Evolutionary conservation across 2,888 invertebrate species (phyloP), one percentile per base, ranked within the genome.

Genomic region (Conchocele bisecta): DNA sequence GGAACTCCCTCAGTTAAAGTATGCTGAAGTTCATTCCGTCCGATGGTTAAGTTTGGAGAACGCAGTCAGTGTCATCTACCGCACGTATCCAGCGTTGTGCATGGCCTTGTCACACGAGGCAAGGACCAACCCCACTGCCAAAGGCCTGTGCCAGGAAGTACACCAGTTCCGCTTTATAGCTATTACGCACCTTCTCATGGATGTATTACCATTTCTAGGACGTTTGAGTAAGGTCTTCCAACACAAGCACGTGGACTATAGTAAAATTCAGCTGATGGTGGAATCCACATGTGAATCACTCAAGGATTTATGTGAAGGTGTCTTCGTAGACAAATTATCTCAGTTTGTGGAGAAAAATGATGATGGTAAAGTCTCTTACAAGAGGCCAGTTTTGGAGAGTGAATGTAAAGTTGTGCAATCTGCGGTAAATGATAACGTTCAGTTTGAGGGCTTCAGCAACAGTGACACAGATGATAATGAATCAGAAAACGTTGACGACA

Each of bases 131-230:
- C 17, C 68, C 3, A 35, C 50, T 37, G 74, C 74, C 3, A 74
- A 65, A 46, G 72, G 79, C 11, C 57, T 71, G 17, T 50, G 48
- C 3, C 28, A 54, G 37, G 67, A 79, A 41, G 66, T 76, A 4
- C 22, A 15, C 7, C 76, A 76, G 59, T 79, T 17, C 37, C 53
- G 26, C 17, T 79, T 71, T 22, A 66, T 75, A 29, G 69, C 73
- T 1, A 41, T 70, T 11, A 70, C 67, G 6, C 79, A 79, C 39
- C 17, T 79, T 37, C 24, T 79, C 37, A 67, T 79, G 74, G 76
- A 79, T 31, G 60, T 76, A 6, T 42, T 72, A 3, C 75, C 79
- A 17, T 61, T 73, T 26, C 39, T 72, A 9, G 39, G 46, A 3
- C 39, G 57, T 5, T 20, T 78, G 1, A 39, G 42, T 4, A 63